Conservation (phyloP, 2,888 invertebrate genomes). For the Lepeophtheirus nordmannii region DNA sequence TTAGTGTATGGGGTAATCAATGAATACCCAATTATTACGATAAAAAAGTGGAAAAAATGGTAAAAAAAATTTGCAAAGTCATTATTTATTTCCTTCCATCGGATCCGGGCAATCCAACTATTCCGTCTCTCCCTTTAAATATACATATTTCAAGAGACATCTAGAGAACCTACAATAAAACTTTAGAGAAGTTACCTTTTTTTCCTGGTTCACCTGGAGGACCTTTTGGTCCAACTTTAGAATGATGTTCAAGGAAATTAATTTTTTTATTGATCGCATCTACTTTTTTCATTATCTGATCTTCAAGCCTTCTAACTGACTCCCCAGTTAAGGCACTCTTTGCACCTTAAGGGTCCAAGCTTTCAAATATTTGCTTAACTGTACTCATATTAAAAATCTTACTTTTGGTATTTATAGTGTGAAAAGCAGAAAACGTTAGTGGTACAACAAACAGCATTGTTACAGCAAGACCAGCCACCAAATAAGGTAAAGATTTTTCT, state of each 20-base stretch:
- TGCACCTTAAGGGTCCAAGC: not conserved
- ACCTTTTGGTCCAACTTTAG: slow-evolving; percentile 3
- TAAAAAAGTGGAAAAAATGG: no score
- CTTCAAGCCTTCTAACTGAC: not conserved
- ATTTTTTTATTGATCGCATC: not conserved
- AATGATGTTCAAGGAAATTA: not conserved
- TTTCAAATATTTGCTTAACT: not conserved
- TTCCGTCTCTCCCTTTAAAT: not conserved
- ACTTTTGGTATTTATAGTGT: not conserved
- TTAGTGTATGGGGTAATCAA: no score
- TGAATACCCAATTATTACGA: no score
- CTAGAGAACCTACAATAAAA: no score
- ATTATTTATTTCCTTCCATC: not conserved
- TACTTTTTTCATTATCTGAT: not conserved
- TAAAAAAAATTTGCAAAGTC: no score
- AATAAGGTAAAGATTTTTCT: not conserved
- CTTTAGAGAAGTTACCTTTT: not conserved
- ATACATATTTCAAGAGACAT: not conserved
- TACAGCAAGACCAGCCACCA: not conserved
- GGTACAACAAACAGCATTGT: not conserved
- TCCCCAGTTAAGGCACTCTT: not conserved
- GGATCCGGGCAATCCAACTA: not conserved
- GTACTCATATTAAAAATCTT: not conserved
- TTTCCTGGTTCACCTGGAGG: not conserved
- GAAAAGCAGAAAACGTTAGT: not conserved